Percentiles rank a stretch among this genome's conserved stretches.
These are phyloP conservation scores for Leiothrix lutea DNA, from an alignment of 2,113 vertebrate species.

Conservation along the genomic window DNA sequence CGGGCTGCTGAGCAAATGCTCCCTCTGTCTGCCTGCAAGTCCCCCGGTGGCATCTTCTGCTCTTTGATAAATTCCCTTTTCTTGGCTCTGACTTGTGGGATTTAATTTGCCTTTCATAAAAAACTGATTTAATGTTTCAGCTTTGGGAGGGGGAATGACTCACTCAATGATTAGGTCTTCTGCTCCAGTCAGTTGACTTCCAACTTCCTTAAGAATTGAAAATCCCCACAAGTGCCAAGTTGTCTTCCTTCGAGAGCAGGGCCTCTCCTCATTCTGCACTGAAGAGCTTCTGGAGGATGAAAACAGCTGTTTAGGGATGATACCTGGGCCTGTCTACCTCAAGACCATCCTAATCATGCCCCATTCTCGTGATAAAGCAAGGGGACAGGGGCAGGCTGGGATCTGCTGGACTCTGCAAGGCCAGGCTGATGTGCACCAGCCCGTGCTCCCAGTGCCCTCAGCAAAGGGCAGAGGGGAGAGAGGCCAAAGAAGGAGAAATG, in stretches of 20 bases:
- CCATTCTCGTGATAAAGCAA: neutral
- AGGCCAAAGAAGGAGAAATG: neutral
- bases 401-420: neutral
- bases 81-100: slow-evolving; percentile 6
- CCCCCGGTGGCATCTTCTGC: neutral
- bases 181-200: neutral
- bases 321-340: neutral
- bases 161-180: neutral
- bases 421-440: neutral
- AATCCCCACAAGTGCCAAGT: neutral
- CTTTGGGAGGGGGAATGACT: neutral
- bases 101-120: slow-evolving; percentile 45
- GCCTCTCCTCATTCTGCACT: neutral
- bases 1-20: neutral
- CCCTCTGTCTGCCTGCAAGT: slow-evolving; percentile 1
- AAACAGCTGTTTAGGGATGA: rapidly evolving
- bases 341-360: neutral
- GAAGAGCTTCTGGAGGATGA: neutral
- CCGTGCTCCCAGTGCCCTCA: neutral
- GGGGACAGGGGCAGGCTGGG: neutral
- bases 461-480: neutral
- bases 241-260: neutral
- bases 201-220: neutral
- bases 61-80: neutral
- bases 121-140: neutral